A percentile compares a stretch with the other conserved stretches of the same genome.
phyloP scores from a whole-genome alignment of 37 sponge, comb jelly and placozoan species.

The Agelas oroides region DNA sequence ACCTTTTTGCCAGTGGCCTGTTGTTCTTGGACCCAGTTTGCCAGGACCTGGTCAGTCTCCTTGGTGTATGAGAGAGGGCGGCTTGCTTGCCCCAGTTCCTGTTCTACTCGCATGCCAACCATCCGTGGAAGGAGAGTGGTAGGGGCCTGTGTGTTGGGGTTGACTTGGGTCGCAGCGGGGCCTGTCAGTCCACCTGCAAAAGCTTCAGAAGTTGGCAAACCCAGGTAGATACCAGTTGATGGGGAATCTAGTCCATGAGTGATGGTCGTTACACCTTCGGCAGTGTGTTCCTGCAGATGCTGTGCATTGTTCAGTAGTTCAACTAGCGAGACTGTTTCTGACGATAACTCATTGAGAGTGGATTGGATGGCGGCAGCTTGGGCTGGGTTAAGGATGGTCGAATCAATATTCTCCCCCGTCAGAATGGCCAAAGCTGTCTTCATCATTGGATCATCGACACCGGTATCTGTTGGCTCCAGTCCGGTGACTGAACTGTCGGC shows the following conservation, averaged over 20 bases:
- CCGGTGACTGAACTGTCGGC: constrained; percentile 6
- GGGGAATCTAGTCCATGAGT: constrained; percentile 39
- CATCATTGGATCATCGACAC: constrained; percentile 61
- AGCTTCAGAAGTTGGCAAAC: constrained; percentile 21
- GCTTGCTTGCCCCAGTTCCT: constrained; percentile 34
- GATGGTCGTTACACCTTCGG: constrained; percentile 17
- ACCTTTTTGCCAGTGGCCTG: constrained; percentile 71
- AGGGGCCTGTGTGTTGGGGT: constrained; percentile 53
- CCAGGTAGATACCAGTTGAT: constrained; percentile 37
- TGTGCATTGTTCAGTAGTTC: constrained; percentile 55
- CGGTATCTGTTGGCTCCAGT: neutral
- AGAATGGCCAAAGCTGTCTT: constrained; percentile 62
- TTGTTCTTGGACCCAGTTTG: constrained; percentile 59
- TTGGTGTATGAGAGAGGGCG: constrained; percentile 79
- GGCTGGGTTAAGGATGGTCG: constrained; percentile 4
- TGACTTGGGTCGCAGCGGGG: constrained; percentile 34
- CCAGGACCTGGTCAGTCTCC: constrained; percentile 78
- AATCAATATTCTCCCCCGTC: constrained; percentile 56
- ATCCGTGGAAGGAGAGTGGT: neutral
- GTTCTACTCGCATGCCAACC: neutral
- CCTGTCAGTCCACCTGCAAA: constrained; percentile 33
- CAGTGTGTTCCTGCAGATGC: constrained; percentile 18
- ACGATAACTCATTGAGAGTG: constrained; percentile 50
- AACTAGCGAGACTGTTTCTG: constrained; percentile 45
- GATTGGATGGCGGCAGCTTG: constrained; percentile 46